These are phyloP conservation scores for Petrocephalus microphthalmus DNA, from an alignment of 2,113 vertebrate genomes.

Conservation along the genomic window DNA sequence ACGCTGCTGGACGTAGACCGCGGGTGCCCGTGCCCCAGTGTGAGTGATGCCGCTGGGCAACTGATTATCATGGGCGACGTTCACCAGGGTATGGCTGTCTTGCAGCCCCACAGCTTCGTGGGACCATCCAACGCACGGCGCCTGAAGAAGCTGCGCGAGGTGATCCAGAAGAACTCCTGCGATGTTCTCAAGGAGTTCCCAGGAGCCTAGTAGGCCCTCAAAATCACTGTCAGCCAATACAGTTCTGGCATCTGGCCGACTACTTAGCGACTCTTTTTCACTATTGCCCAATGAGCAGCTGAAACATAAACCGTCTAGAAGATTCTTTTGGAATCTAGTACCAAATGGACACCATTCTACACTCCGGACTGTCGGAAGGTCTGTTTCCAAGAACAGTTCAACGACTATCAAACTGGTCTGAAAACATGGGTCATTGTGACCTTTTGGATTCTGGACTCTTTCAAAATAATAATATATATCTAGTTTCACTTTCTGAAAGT, in stretches of 20 bases:
- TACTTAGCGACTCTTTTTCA: neutral
- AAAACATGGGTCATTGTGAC: neutral
- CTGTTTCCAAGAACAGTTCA: neutral
- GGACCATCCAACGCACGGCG: constrained; percentile 73
- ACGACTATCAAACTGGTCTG: neutral
- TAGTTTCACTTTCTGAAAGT: constrained; percentile 19
- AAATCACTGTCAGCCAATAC: neutral
- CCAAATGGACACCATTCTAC: neutral
- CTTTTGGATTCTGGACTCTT: neutral
- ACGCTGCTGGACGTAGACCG: constrained; percentile 91
- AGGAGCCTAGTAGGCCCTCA: constrained; percentile 59
- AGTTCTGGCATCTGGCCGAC: neutral
- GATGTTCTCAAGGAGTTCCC: constrained; percentile 85
- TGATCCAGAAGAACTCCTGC: constrained; percentile 89
- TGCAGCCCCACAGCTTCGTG: constrained; percentile 90
- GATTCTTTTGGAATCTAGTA: neutral
- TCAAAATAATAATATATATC: constrained; percentile 2
- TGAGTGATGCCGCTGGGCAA: constrained; percentile 71
- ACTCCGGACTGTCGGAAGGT: neutral
- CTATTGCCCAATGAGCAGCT: neutral
- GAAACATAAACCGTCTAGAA: neutral
- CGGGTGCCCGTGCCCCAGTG: constrained; percentile 90
- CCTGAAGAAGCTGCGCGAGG: constrained; percentile 80
- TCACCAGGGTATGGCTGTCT: constrained; percentile 86
- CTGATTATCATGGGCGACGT: constrained; percentile 97